Conservation (phyloP, 2,888 invertebrate genomes). For the Deroplatys truncata region DNA sequence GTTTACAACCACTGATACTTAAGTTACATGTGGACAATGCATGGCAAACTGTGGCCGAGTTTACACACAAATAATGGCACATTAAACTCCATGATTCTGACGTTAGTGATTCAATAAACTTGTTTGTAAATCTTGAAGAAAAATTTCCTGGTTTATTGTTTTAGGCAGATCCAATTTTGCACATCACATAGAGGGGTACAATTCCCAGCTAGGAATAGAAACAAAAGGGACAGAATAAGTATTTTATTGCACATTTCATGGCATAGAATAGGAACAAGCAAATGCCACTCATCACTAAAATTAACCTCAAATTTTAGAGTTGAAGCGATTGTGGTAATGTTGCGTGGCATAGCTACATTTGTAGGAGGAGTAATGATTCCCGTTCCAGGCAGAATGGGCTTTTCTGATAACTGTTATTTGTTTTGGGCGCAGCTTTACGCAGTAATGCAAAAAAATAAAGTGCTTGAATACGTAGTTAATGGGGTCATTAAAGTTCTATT, state of each 20-base stretch:
- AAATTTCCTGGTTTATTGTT: too few species aligned
- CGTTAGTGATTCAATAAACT: too few species aligned
- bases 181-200: too few species aligned
- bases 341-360: not conserved
- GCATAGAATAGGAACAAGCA: not conserved
- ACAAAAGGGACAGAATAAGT: not conserved
- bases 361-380: not conserved
- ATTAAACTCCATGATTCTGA: too few species aligned
- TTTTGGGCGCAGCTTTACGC: not conserved
- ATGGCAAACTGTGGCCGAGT: too few species aligned
- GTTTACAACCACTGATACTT: too few species aligned
- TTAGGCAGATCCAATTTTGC: too few species aligned
- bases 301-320: not conserved
- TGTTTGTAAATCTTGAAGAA: too few species aligned
- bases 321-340: not conserved
- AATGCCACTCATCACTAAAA: not conserved
- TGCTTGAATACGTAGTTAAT: not conserved
- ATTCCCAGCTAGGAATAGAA: not conserved
- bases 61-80: too few species aligned
- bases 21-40: too few species aligned
- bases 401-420: not conserved
- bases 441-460: not conserved
- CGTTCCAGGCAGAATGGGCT: not conserved
- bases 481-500: not conserved
- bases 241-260: not conserved